A percentile compares a stretch with the other conserved stretches of the same genome.
phyloP scores from a whole-genome alignment of 2,113 vertebrate species.

The Larimichthys crocea region DNA sequence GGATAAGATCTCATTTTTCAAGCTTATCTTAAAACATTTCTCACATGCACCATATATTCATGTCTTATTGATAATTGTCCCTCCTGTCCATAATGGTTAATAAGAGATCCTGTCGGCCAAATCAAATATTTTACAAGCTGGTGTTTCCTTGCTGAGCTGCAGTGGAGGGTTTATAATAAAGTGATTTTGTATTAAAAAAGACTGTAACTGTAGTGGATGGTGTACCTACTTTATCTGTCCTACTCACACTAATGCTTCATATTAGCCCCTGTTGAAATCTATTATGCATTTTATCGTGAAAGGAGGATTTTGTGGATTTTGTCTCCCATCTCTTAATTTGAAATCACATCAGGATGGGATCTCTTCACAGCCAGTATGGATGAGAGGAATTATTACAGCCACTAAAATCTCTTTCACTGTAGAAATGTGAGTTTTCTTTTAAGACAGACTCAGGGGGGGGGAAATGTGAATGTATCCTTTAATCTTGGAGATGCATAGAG shows the following conservation, averaged over 20 bases:
- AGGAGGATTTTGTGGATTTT: neutral
- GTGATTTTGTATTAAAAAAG: neutral
- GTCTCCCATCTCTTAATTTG: constrained; percentile 3
- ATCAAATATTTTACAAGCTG: neutral
- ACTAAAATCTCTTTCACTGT: neutral
- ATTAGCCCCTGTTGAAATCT: neutral
- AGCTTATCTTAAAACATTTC: neutral
- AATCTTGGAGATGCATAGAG: neutral
- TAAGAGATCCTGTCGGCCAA: neutral
- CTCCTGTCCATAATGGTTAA: neutral
- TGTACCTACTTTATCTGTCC: neutral
- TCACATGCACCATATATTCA: neutral
- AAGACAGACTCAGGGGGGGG: neutral
- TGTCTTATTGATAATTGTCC: neutral
- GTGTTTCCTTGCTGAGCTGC: neutral
- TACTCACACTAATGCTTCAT: neutral
- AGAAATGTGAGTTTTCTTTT: neutral
- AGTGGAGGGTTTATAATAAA: neutral
- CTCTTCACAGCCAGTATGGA: neutral
- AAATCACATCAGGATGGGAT: neutral
- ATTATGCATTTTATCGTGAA: neutral
- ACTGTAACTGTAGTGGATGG: neutral
- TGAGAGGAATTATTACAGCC: neutral
- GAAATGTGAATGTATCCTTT: neutral
- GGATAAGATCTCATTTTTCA: neutral